Evolutionary conservation across 2,797 vertebrate genomes (phyloP).

Genomic region (Adelosebastes latens): DNA sequence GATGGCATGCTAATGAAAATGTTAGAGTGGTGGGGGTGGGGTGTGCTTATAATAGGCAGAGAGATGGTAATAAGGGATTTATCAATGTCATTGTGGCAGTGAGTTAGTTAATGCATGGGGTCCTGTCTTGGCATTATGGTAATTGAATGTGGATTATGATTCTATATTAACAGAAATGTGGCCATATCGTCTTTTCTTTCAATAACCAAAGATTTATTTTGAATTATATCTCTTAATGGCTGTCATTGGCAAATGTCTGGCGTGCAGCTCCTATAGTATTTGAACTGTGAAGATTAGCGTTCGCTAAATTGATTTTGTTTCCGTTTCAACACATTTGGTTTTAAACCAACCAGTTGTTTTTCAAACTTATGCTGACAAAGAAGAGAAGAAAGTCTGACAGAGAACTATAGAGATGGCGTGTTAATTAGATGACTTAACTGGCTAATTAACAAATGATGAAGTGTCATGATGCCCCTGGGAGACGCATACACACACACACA

Average conservation of each 20-base stretch:
- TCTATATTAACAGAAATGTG: constrained; percentile 17
- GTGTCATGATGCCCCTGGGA: constrained; percentile 68
- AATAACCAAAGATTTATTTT: background rate
- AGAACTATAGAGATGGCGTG: constrained; percentile 55
- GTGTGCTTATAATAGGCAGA: constrained; percentile 14
- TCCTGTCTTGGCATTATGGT: constrained; percentile 22
- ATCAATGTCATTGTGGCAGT: constrained; percentile 23
- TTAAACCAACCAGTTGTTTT: constrained; percentile 28
- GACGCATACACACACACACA: constrained; percentile 1
- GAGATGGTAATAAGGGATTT: constrained; percentile 37
- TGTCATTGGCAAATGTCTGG: background rate
- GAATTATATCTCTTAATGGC: background rate
- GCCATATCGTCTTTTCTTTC: background rate
- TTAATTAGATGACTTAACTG: constrained; percentile 77
- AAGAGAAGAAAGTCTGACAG: constrained; percentile 47
- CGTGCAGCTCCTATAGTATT: background rate
- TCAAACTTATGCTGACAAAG: constrained; percentile 25
- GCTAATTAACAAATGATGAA: constrained; percentile 78
- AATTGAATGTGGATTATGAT: constrained; percentile 35
- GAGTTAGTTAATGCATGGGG: constrained; percentile 20
- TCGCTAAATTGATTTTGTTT: constrained; percentile 23
- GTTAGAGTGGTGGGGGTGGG: background rate
- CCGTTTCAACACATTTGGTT: constrained; percentile 14
- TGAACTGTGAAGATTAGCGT: constrained; percentile 8
- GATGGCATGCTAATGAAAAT: constrained; percentile 29